Percentiles rank a stretch among this genome's conserved stretches.
Evolutionary conservation across 2,797 vertebrate genomes (phyloP).

Genomic region (Lutjanus argentimaculatus): DNA sequence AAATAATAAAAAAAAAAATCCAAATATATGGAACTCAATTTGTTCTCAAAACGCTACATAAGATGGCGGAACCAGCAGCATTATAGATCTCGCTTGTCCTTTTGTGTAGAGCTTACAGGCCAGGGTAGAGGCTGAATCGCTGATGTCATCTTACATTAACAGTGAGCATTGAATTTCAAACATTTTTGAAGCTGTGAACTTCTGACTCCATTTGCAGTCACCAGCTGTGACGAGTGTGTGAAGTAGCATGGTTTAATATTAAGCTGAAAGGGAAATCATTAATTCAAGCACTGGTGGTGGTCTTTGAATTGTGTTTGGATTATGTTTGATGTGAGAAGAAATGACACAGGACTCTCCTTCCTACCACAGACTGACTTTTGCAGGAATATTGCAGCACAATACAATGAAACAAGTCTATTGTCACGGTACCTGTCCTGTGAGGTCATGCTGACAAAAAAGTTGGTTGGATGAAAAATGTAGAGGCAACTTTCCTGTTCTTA

Average conservation of each 20-base stretch:
- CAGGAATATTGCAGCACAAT: background rate
- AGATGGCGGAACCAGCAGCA: background rate
- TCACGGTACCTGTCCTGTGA: background rate
- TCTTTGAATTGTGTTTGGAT: constrained; percentile 38
- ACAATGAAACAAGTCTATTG: background rate
- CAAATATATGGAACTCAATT: background rate
- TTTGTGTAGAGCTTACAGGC: background rate
- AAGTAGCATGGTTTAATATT: constrained; percentile 26
- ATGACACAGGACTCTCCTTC: background rate
- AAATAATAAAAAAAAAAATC: background rate
- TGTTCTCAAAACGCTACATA: background rate
- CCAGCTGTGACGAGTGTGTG: constrained; percentile 41
- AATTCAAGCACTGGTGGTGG: constrained; percentile 27
- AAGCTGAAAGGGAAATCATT: constrained; percentile 47
- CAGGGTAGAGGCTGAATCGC: background rate
- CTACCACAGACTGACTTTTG: background rate
- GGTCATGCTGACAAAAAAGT: background rate
- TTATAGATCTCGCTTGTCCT: background rate
- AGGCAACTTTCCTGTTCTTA: background rate
- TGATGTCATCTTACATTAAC: constrained; percentile 23
- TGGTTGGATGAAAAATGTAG: background rate
- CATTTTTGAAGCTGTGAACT: constrained; percentile 34
- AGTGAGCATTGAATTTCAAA: constrained; percentile 40
- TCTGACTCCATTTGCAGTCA: constrained; percentile 31
- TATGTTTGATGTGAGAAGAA: constrained; percentile 28